Percentiles rank a stretch among this genome's conserved stretches.
phyloP scores from a whole-genome alignment of 2,797 vertebrate species.

The Tapirus indicus region DNA sequence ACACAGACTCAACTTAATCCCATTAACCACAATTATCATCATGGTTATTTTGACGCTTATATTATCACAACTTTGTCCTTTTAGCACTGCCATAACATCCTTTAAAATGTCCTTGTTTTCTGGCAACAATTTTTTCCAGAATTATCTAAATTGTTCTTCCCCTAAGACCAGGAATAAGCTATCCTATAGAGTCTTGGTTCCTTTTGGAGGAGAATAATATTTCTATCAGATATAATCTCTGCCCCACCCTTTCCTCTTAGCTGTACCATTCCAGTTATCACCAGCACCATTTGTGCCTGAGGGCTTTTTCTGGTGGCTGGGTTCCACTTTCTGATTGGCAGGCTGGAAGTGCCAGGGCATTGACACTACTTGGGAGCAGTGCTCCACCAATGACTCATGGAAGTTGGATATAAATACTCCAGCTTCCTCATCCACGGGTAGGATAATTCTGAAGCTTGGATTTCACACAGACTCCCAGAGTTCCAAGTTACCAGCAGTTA shows the following conservation, averaged over 20 bases:
- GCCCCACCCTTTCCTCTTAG: not conserved
- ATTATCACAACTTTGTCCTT: not conserved
- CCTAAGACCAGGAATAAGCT: not conserved
- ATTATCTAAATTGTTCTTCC: not conserved
- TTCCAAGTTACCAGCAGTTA: not conserved
- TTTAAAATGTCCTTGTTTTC: constrained; percentile 30
- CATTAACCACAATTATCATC: not conserved
- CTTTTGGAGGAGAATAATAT: not conserved
- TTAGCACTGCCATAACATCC: not conserved
- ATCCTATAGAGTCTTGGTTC: not conserved
- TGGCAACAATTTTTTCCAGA: not conserved
- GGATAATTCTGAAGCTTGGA: not conserved
- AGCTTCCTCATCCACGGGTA: not conserved
- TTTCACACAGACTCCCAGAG: not conserved
- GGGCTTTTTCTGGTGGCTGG: not conserved
- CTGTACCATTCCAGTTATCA: not conserved
- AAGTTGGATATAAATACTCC: not conserved
- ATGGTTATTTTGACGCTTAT: constrained; percentile 31
- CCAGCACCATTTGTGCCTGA: not conserved
- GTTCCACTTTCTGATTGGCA: not conserved
- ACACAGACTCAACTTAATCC: not conserved
- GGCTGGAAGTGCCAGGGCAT: not conserved
- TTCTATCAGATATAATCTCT: not conserved
- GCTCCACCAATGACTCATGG: not conserved
- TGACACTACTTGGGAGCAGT: not conserved